Evolutionary conservation across 2,797 vertebrate species (phyloP), one percentile per base, ranked within the genome.

Genomic region (Coracias cyanogaster): DNA sequence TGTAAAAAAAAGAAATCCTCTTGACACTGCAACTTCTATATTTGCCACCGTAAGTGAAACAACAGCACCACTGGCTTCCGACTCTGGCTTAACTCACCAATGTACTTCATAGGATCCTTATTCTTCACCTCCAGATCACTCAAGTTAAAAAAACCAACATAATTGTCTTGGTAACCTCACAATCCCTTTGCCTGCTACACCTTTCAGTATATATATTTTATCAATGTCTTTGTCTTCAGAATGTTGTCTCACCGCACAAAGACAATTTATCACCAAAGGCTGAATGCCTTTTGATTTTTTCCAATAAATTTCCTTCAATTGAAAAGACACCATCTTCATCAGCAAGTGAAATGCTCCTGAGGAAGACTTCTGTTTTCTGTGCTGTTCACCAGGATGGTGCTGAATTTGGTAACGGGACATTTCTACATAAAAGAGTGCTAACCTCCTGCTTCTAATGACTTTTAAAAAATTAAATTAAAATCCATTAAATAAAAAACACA

Each of bases 401-500:
- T 78, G 20, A 66, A 89, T 55, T 26, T 45, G 11, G 19, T 58
- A 61, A 9, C 28, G 22, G 39, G 16, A 61, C 10, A 35, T 46
- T 57, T 57, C n/a, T 39, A 8, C 2, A 37, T 3, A 29, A 60
- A 62, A 4, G 8, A 45, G 8, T 13, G 10, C 35, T 74, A 80
- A 74, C 19, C 7, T 45, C 29, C 12, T 12, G 18, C 39, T 89
- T 51, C 52, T 37, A 51, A 78, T 74, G 41, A 17, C 3, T 43
- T 37, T 0, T 0, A 5, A 33, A 74, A 35, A n/a, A 5, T 7
- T 18, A 60, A n/a, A 33, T 24, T 17, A 33, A 62, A 66, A 64
- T 13, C 19, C 16, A 39, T 33, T 86, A 60, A 66, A 37, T 15
- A 51, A 12, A 49, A 74, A 39, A n/a, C 7, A 52, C 29, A 26